Percentiles rank a stretch among this genome's conserved stretches.
phyloP scores from a whole-genome alignment of 2,888 invertebrate species.

The Drosophila koepferae region DNA sequence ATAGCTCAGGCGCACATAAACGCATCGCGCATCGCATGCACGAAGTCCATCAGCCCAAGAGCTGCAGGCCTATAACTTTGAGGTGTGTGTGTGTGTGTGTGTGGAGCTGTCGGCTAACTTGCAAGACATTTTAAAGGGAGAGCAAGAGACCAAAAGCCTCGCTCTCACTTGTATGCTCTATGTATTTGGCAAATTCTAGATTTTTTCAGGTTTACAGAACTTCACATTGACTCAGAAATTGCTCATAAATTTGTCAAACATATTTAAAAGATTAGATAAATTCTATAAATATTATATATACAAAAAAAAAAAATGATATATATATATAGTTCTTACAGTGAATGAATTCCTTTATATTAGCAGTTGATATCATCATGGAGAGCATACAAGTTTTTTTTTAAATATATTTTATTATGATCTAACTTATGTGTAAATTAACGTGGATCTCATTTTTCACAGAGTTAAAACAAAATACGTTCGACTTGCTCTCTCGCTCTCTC shows the following conservation, averaged over 20 bases:
- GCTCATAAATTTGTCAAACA: constrained; percentile 14
- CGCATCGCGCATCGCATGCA: constrained; percentile 58
- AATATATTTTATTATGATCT: neutral
- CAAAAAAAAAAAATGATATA: too few relatives aligned
- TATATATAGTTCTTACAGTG: neutral
- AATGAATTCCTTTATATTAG: constrained; percentile 4
- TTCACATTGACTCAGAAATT: neutral
- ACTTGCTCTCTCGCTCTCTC: too few relatives aligned
- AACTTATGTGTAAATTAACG: neutral
- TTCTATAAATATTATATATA: neutral
- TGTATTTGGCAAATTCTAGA: neutral
- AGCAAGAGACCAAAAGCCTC: constrained; percentile 1
- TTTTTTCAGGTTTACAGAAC: neutral
- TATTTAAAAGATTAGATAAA: constrained; percentile 2
- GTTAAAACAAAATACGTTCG: neutral
- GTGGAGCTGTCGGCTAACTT: constrained; percentile 22
- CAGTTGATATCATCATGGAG: neutral
- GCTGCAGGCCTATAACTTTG: constrained; percentile 30
- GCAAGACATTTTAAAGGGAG: constrained; percentile 3
- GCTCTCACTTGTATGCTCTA: constrained; percentile 4
- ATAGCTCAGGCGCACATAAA: neutral
- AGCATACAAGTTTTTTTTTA: neutral
- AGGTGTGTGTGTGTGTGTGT: neutral
- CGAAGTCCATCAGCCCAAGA: constrained; percentile 51
- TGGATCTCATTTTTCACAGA: too few relatives aligned